A percentile compares a stretch with the other conserved stretches of the same genome.
These are phyloP conservation scores for Alouatta caraya DNA, from an alignment of 2,797 vertebrate genomes.

Conservation along the genomic window DNA sequence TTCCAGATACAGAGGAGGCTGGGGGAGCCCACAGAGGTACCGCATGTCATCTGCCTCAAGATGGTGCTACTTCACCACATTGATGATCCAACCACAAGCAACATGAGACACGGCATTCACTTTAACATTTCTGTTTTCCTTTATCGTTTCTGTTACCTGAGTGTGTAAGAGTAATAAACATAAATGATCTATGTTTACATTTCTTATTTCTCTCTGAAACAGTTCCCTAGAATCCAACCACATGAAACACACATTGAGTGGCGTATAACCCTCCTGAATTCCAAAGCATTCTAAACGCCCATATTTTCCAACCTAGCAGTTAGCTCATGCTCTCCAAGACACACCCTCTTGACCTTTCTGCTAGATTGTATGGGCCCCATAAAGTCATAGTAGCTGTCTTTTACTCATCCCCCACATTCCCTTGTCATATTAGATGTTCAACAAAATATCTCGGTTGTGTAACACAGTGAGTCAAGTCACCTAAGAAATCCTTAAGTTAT, in stretches of 20 bases:
- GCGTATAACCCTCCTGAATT: background rate
- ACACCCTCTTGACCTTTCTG: background rate
- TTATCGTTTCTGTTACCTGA: background rate
- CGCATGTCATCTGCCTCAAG: slow-evolving; percentile 23
- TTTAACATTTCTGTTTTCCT: background rate
- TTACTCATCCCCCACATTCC: background rate
- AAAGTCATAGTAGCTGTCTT: background rate
- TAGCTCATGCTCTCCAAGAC: background rate
- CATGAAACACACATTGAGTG: background rate
- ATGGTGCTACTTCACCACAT: slow-evolving; percentile 14
- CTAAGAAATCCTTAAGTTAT: background rate
- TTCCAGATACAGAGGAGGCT: background rate
- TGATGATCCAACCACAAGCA: background rate
- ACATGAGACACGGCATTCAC: fast-evolving
- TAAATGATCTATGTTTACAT: background rate
- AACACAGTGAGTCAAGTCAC: background rate
- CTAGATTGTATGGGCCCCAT: background rate
- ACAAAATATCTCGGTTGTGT: background rate
- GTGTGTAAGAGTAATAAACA: background rate
- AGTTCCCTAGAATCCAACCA: background rate
- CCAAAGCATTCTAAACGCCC: background rate
- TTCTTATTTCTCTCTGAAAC: background rate
- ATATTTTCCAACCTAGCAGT: background rate
- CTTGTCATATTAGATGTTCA: background rate
- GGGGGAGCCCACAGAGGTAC: background rate